Evolutionary conservation across 1,140 invertebrate genomes (phyloP), one percentile per base, ranked within the genome.

Genomic region (Aporrectodea caliginosa): DNA sequence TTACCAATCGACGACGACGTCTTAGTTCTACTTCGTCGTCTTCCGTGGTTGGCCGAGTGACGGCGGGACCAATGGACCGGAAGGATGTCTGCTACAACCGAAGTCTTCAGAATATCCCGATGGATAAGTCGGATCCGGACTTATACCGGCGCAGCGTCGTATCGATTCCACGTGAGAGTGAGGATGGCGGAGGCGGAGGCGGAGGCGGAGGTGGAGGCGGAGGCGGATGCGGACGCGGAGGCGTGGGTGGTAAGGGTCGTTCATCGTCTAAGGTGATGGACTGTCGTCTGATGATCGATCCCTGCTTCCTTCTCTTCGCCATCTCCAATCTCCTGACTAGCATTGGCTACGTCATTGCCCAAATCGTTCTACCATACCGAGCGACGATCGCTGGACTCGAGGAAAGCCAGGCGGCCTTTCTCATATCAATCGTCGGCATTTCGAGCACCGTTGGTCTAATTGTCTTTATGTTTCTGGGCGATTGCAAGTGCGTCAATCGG

Each of bases 291-390:
- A 90, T 98, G 0, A 92, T 92, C 79, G 93, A 98, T 88, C 91
- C 92, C 1, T 90, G 97, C 80, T 98, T 98, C 86, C 90, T 98
- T 77, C 88, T 98, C 75, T 98, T 98, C 88, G 92, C 93, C 30
- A 79, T 95, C 35, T 98, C 95, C 32, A 98, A 99, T 88, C 97
- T 98, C 86, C 92, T 95, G 84, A 98, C 96, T 12, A 96, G 94
- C 85, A 93, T 99, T 83, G 97, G 97, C 35, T 99, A 97, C 90
- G 96, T 98, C 87, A 92, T 97, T 84, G 97, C 97, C 30, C 88
- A 77, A 94, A 97, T 89, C 90, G 97, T 81, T 95, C 93, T 87
- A 90, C 87, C 87, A n/a, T 87, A 90, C 82, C 85, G 87, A 79
- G 89, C 88, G 12, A 80, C 84, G 35, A 35, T 30, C 6, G 43